Evolutionary conservation across 2,113 vertebrate species (phyloP), one percentile per base, ranked within the genome.

Genomic region (Meleagris gallopavo): DNA sequence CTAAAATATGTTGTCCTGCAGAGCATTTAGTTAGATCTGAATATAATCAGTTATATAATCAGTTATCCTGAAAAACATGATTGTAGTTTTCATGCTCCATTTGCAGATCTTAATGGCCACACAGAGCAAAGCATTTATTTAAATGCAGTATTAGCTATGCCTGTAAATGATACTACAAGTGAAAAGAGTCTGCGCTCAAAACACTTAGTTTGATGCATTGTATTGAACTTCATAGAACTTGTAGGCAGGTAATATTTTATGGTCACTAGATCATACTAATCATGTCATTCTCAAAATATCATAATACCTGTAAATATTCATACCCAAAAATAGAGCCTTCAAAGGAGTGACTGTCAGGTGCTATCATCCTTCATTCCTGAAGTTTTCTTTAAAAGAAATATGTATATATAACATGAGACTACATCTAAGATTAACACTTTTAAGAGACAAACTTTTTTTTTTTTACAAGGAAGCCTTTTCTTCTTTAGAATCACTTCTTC

Each of bases 101-200:
- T 96, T 93, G 84, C 60, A 83, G 79, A 60, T 95, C 95, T 65
- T 92, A 86, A 22, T 88, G 66, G 74, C 46, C 75, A 76, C 16
- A 27, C 36, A 90, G 43, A 88, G 22, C 87, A 96, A 96, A 94
- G 61, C 54, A 91, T 80, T 60, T 54, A 83, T 94, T 94, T 96
- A 94, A 81, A 67, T 83, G 43, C 50, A 86, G 36, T 40, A 71
- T 46, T 74, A 92, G 67, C 55, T 74, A 52, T 60, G 64, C 10
- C 30, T 83, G 50, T 82, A 97, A 95, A 95, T 78, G 32, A 50
- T 81, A 74, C 90, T 81, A 93, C 41, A 78, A 78, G 89, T 91
- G 94, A 88, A 46, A 73, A 29, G 65, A 94, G 81, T 64, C 71
- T 95, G 62, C n/a, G 72, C 95, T 93, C 74, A 79, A 25, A 93